Evolutionary conservation across 2,797 vertebrate species (phyloP), one percentile per base, ranked within the genome.

Genomic region (Zenarchopterus dispar): DNA sequence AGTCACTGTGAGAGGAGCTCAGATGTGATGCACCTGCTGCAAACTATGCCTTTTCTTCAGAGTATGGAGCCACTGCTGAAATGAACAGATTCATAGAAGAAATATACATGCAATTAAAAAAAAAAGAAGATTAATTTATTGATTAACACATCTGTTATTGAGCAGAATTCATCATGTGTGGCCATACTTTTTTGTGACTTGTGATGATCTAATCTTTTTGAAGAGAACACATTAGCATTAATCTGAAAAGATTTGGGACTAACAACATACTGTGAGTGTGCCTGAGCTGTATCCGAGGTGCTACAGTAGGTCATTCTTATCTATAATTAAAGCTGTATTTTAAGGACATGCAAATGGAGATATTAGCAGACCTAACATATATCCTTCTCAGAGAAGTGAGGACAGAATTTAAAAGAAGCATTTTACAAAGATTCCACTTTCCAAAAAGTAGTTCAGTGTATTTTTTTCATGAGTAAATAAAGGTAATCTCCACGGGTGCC

Each of bases 241-340:
- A 79, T 78, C 74, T 83, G 67, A 39, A 39, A 39, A 39, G 36
- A 39, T 39, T 39, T 3, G 15, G 36, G 36, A 39, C 36, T 15
- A 77, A 74, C 75, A 84, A 86, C 69, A 82, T 49, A 39, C 23
- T 66, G 55, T 50, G 78, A 80, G 62, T 16, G 63, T 52, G 53
- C 75, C 42, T 62, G 43, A 65, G 73, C 75, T 60, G 56, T 58
- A 56, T 70, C 73, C 53, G 69, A 81, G 75, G 71, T 62, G 63
- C 77, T 80, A 88, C 85, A 85, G 74, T 75, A 85, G 75, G 82
- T 86, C 76, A 64, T 68, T 62, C 73, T 92, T 92, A 91, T 93
- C 88, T 91, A 88, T 90, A 90, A 91, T 93, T 91, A 91, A 89
- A 91, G 88, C 81, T 77, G 76, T 84, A 88, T 90, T 89, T 88